Conservation (phyloP, 1,140 invertebrate genomes). For the Drosophila orena region DNA sequence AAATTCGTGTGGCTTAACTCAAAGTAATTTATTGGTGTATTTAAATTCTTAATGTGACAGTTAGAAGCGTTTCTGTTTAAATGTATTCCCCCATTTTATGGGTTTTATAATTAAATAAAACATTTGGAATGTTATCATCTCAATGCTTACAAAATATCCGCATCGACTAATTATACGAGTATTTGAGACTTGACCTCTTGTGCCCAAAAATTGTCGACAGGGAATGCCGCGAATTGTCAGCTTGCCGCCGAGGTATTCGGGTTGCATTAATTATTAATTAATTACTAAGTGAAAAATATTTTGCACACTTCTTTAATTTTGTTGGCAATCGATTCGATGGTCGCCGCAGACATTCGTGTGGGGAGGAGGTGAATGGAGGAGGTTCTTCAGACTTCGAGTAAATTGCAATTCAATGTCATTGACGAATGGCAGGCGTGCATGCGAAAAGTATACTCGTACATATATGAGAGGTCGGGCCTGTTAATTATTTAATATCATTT, state of each 20-base stretch:
- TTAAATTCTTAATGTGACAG: conserved; percentile 23
- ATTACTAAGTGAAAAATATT: conserved; percentile 59
- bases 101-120: neutral
- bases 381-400: conserved; percentile 29
- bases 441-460: conserved; percentile 10
- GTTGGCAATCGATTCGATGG: conserved; percentile 63
- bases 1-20: conserved; percentile 3
- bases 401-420: conserved; percentile 82
- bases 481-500: conserved; percentile 84
- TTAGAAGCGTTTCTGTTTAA: conserved; percentile 11
- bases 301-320: conserved; percentile 16
- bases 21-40: conserved; percentile 26
- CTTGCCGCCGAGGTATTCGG: conserved; percentile 51
- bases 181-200: conserved; percentile 1
- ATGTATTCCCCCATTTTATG: neutral
- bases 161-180: too few relatives aligned
- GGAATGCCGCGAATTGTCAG: conserved; percentile 57
- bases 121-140: neutral
- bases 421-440: conserved; percentile 50
- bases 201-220: conserved; percentile 7
- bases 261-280: conserved; percentile 74
- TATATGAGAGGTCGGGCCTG: conserved; percentile 50
- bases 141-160: neutral
- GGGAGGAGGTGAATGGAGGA: too few relatives aligned
- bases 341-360: conserved; percentile 30